Conservation (phyloP, 2,888 invertebrate genomes). For the Ochropleura plecta region DNA sequence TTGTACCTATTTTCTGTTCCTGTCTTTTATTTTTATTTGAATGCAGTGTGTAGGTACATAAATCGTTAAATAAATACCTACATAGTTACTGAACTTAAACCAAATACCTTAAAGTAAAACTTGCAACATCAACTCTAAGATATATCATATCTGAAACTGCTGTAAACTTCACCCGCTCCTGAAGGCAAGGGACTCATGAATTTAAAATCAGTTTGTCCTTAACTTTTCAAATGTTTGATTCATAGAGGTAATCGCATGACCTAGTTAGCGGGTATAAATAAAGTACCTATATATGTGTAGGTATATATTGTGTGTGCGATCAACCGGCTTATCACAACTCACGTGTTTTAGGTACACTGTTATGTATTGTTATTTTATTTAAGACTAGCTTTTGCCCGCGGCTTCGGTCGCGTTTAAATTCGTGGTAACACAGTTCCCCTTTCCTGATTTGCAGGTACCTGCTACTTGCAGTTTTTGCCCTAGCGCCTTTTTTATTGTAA, state of each 20-base stretch:
- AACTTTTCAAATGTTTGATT: conserved; percentile 38
- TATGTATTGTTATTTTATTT: neutral
- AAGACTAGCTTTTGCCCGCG: neutral
- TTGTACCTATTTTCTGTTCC: too few relatives aligned
- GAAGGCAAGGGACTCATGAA: conserved; percentile 27
- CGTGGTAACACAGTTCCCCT: too few relatives aligned
- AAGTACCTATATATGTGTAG: neutral
- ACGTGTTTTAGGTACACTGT: conserved; percentile 15
- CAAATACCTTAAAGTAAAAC: neutral
- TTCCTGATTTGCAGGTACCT: too few relatives aligned
- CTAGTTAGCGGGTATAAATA: conserved; percentile 24
- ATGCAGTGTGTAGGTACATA: too few relatives aligned
- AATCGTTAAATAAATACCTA: too few relatives aligned
- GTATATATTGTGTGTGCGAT: neutral
- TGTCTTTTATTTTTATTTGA: too few relatives aligned
- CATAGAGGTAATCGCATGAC: conserved; percentile 43
- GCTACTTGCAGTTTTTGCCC: too few relatives aligned
- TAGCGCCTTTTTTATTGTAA: too few relatives aligned
- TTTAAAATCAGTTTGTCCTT: conserved; percentile 23
- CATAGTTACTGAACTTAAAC: too few relatives aligned
- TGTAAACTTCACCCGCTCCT: conserved; percentile 11
- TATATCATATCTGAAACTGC: neutral
- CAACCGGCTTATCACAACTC: conserved; percentile 44
- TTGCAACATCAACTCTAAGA: neutral
- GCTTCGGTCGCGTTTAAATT: too few relatives aligned